phyloP scores from a whole-genome alignment of 1,140 invertebrate species.

The Drosophila rhopaloa region DNA sequence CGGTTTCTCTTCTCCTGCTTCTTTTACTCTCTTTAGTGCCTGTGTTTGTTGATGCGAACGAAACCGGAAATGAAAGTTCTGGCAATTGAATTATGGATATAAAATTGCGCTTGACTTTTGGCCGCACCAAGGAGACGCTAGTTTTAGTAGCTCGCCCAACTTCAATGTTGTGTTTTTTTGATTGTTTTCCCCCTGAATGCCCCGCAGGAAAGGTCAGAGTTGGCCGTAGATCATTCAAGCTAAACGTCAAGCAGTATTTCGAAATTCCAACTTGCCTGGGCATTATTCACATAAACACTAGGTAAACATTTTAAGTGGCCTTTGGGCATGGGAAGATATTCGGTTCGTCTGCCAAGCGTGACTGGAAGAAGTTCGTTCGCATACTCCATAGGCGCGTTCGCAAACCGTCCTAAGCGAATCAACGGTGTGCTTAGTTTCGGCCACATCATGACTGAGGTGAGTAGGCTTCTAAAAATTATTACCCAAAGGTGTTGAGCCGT shows the following conservation, averaged over 20 bases:
- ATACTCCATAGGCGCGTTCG: conserved; percentile 7
- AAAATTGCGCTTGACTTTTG: conserved; percentile 50
- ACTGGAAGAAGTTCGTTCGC: conserved; percentile 36
- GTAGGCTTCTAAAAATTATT: neutral
- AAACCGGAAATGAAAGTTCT: conserved; percentile 62
- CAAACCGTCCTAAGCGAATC: neutral
- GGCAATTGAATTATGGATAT: conserved; percentile 66
- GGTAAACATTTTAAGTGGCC: conserved; percentile 2
- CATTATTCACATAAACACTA: neutral
- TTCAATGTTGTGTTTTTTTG: conserved; percentile 12
- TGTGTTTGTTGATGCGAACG: conserved; percentile 44
- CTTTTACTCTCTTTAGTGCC: conserved; percentile 10
- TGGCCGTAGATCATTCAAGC: conserved; percentile 13
- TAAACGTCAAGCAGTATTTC: conserved; percentile 9
- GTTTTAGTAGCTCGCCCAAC: neutral
- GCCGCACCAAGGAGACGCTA: conserved; percentile 10
- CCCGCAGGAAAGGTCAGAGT: conserved; percentile 4
- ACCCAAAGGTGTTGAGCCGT: too few relatives aligned
- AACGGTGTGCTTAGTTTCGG: conserved; percentile 32
- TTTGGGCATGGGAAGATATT: conserved; percentile 17
- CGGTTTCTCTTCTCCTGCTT: neutral
- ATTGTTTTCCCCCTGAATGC: conserved; percentile 20
- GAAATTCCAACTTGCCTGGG: conserved; percentile 5
- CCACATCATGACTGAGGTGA: conserved; percentile 28
- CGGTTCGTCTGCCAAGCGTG: conserved; percentile 24